Evolutionary conservation across 2,113 vertebrate species (phyloP).

Genomic region (Leiothrix lutea): DNA sequence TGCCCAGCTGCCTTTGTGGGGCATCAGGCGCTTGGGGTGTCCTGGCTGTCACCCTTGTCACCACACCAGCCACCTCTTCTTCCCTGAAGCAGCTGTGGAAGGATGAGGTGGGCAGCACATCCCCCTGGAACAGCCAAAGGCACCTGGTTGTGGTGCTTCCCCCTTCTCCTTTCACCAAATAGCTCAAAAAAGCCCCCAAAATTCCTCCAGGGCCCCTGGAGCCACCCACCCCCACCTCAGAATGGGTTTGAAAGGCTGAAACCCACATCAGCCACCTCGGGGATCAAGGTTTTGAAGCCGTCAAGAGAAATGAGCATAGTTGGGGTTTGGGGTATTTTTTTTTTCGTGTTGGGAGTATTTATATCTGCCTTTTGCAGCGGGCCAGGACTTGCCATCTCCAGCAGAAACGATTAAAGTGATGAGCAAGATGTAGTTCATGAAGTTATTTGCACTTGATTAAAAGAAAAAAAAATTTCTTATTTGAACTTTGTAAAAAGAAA

Average conservation of each 20-base stretch:
- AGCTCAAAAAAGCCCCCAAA: not conserved
- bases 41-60: not conserved
- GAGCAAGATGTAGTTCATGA: conserved; percentile 83
- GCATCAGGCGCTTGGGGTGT: fast-evolving
- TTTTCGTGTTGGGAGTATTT: conserved; percentile 52
- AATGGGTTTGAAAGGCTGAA: conserved; percentile 46
- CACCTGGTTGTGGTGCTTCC: fast-evolving
- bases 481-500: conserved; percentile 94
- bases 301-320: not conserved
- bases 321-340: not conserved
- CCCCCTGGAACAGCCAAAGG: fast-evolving
- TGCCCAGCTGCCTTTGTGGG: not conserved
- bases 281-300: not conserved
- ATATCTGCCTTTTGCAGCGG: conserved; percentile 64
- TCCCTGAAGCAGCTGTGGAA: not conserved
- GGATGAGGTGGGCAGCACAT: not conserved
- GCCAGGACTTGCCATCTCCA: conserved; percentile 42
- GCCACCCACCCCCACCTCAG: not conserved
- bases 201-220: fast-evolving
- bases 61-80: fast-evolving
- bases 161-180: not conserved
- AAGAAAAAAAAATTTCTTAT: conserved; percentile 88
- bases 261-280: not conserved
- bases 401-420: conserved; percentile 45
- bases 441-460: conserved; percentile 97